Evolutionary conservation across 2,888 invertebrate species (phyloP), one percentile per base, ranked within the genome.

Genomic region (Aspidiotus rigidus): DNA sequence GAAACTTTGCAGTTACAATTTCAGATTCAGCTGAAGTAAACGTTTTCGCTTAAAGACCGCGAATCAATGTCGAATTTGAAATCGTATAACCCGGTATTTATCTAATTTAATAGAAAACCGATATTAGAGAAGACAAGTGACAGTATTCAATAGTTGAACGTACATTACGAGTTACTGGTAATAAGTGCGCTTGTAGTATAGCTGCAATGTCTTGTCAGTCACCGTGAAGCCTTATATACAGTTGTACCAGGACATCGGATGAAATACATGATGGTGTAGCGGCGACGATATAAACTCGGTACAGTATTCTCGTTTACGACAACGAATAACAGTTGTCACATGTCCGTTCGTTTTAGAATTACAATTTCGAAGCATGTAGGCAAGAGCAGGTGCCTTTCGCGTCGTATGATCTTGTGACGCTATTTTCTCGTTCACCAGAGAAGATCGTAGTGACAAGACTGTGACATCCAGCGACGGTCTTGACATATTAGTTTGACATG

Each of bases 321-420:
- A 63, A 55, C 64, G 64, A 54, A 64, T 64, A 64, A 64, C 64
- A 64, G 64, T 64, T 64, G 64, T 64, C 64, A 64, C 64, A 64
- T 64, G 64, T 64, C 64, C 64, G 64, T 64, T 64, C 64, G 54
- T 64, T 64, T 49, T 64, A 54, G 55, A 64, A 64, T 64, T 64
- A 64, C 64, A 64, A 64, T 64, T 64, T 64, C 53, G 64, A 54
- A 40, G 62, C 49, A 64, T 28, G 53, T 40, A 64, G 64, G 49
- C 64, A 64, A 64, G 64, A 64, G 64, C 64, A 64, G 64, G 64
- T 64, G 64, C 64, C 64, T 64, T 64, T 64, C 55, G 55, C 64
- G 53, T 64, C 64, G 16, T 54, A 64, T 64, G 64, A 64, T 64
- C 64, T 64, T 55, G 64, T 54, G 54, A 64, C 64, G 28, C 64